Conservation (phyloP, 2,797 vertebrate genomes). For the Coilia nasus region DNA sequence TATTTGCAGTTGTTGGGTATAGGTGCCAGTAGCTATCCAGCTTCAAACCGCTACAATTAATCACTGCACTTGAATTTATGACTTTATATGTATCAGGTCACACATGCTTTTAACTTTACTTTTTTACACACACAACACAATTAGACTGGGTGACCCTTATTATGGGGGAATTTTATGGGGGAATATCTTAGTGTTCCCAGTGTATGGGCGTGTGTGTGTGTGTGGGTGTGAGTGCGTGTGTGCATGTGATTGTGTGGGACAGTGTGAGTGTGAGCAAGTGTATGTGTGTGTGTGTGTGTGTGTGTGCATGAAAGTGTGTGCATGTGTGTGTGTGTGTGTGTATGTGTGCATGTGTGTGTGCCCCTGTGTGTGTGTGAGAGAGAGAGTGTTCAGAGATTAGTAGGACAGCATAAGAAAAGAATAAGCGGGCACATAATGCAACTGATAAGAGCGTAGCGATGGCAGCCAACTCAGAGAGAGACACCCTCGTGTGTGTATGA, state of each 20-base stretch:
- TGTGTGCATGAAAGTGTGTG: not conserved
- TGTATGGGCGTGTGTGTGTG: not conserved
- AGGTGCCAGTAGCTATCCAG: not conserved
- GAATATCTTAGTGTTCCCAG: not conserved
- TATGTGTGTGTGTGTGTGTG: not conserved
- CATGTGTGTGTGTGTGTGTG: not conserved
- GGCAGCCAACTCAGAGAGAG: not conserved
- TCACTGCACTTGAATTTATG: not conserved
- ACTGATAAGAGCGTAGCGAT: not conserved
- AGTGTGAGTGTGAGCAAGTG: not conserved
- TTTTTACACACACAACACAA: not conserved
- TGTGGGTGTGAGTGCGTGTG: not conserved
- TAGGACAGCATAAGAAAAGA: not conserved
- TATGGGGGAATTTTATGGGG: not conserved
- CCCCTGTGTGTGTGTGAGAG: not conserved
- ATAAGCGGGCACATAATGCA: not conserved
- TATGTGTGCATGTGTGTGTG: conserved; percentile 3
- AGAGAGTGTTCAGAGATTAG: not conserved
- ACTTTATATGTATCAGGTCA: not conserved
- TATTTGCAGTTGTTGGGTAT: not conserved
- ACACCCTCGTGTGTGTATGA: not conserved
- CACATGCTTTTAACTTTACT: too few relatives aligned
- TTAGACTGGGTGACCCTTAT: not conserved
- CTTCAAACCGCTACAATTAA: too few relatives aligned
- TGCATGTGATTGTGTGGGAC: not conserved